These are phyloP conservation scores for Sakesphorus luctuosus DNA, from an alignment of 2,113 vertebrate genomes.

Conservation along the genomic window DNA sequence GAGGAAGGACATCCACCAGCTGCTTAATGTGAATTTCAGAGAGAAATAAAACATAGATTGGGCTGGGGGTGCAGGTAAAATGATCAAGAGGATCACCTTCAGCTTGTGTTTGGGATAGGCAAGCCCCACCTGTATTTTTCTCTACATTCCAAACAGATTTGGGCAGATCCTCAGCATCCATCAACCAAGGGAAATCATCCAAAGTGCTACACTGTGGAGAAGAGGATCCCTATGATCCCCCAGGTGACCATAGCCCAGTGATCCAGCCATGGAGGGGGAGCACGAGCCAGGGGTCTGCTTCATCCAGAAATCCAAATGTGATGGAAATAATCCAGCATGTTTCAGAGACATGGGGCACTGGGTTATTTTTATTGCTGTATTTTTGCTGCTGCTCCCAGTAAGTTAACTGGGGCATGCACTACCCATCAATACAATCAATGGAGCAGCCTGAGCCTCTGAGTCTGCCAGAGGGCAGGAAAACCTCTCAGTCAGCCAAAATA, in stretches of 20 bases:
- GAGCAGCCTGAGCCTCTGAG: not conserved
- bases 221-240: not conserved
- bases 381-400: constrained; percentile 17
- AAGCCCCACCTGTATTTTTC: not conserved
- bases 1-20: not conserved
- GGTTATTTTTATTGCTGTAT: not conserved
- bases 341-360: not conserved
- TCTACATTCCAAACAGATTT: not conserved
- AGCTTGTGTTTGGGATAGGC: not conserved
- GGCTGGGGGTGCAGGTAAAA: fast-evolving
- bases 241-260: not conserved
- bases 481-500: not conserved
- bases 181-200: not conserved
- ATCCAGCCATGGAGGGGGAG: not conserved
- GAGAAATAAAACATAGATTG: not conserved
- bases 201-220: not conserved
- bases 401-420: constrained; percentile 51
- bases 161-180: not conserved
- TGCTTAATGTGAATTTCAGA: not conserved
- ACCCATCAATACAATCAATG: constrained; percentile 22
- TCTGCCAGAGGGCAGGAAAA: constrained; percentile 39
- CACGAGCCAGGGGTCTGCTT: not conserved
- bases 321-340: not conserved
- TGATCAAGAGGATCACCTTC: not conserved
- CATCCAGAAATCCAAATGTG: not conserved